A percentile compares a stretch with the other conserved stretches of the same genome.
Evolutionary conservation across 2,888 invertebrate species (phyloP).

Genomic region (Platynereis dumerilii): DNA sequence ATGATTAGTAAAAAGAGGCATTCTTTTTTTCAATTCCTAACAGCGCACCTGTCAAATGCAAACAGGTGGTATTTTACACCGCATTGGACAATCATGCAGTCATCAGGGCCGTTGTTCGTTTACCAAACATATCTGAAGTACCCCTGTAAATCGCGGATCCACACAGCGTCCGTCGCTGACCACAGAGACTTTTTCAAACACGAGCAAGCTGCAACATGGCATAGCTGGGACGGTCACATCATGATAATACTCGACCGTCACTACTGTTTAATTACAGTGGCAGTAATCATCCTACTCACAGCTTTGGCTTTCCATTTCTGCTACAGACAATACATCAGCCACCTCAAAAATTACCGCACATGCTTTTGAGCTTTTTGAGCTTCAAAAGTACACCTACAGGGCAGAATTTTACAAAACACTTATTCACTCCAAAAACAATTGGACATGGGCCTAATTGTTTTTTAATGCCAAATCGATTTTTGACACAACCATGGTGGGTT

Average conservation of each 20-base stretch:
- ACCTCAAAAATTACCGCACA: too few species aligned
- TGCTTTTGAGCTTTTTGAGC: too few species aligned
- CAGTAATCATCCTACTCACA: not conserved
- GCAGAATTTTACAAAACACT: too few species aligned
- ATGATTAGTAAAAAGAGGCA: constrained; percentile 22
- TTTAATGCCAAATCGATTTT: too few species aligned
- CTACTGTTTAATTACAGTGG: not conserved
- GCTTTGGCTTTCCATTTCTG: too few species aligned
- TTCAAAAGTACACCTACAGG: too few species aligned
- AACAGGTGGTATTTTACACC: constrained; percentile 23
- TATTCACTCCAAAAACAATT: too few species aligned
- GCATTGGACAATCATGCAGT: constrained; percentile 34
- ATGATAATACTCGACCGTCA: constrained; percentile 20
- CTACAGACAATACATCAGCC: too few species aligned
- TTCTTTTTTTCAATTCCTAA: constrained; percentile 19
- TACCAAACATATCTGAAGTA: constrained; percentile 14
- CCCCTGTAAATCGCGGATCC: constrained; percentile 10
- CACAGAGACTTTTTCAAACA: constrained; percentile 17
- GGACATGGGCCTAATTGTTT: too few species aligned
- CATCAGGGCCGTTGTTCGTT: constrained; percentile 33
- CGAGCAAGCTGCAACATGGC: constrained; percentile 26
- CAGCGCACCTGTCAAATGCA: not conserved
- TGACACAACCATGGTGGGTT: too few species aligned
- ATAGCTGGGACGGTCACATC: constrained; percentile 29
- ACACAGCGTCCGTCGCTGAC: constrained; percentile 1